Percentiles rank a stretch among this genome's conserved stretches.
These are phyloP conservation scores for Melikaiella ostensackeni DNA, from an alignment of 2,888 invertebrate species.

Conservation along the genomic window DNA sequence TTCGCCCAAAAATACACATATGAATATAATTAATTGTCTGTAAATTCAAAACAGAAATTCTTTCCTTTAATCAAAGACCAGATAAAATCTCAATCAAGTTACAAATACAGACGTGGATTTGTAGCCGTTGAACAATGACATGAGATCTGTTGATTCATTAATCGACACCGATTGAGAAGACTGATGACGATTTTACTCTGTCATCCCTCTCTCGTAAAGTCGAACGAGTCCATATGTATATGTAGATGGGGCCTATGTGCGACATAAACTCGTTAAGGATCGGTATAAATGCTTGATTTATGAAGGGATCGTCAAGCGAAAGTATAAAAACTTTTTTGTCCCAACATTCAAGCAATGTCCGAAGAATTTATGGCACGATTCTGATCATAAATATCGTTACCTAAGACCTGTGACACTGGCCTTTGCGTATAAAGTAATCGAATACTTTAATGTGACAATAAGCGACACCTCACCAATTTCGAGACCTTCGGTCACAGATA, in stretches of 20 bases:
- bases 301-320: constrained; percentile 27
- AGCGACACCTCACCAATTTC: constrained; percentile 32
- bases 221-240: neutral
- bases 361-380: constrained; percentile 20
- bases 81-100: neutral
- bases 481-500: neutral
- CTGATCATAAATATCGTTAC: constrained; percentile 20
- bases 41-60: neutral
- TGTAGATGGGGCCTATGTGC: constrained; percentile 1
- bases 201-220: constrained; percentile 2
- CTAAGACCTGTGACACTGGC: neutral
- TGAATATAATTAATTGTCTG: neutral
- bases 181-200: constrained; percentile 1
- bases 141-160: neutral
- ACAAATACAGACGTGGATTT: neutral
- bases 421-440: constrained; percentile 21
- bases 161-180: constrained; percentile 1
- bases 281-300: constrained; percentile 57
- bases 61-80: neutral
- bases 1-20: no score
- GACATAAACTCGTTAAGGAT: constrained; percentile 52
- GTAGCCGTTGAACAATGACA: neutral
- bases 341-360: constrained; percentile 37
- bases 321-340: constrained; percentile 13
- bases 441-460: constrained; percentile 39